phyloP scores from a whole-genome alignment of 2,797 vertebrate genomes.

The Myotis myotis region DNA sequence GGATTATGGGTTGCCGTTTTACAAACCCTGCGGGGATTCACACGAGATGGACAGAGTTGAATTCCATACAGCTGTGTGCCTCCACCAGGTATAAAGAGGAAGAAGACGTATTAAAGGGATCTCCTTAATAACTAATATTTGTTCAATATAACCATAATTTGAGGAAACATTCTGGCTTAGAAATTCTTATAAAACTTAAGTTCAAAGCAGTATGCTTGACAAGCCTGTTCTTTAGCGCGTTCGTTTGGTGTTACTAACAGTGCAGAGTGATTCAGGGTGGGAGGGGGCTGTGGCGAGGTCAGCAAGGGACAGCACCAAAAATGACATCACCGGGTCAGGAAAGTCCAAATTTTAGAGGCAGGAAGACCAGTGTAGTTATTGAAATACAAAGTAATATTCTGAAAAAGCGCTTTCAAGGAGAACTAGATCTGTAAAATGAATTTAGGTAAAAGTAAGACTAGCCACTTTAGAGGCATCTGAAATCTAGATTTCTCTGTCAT shows the following conservation, averaged over 20 bases:
- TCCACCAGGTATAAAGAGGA: slow-evolving; percentile 58
- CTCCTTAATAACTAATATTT: slow-evolving; percentile 71
- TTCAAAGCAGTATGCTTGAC: slow-evolving; percentile 27
- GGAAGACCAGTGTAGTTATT: background rate
- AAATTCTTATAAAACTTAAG: slow-evolving; percentile 53
- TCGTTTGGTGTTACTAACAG: slow-evolving; percentile 26
- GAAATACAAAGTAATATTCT: slow-evolving; percentile 31
- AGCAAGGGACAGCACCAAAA: background rate
- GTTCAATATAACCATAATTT: slow-evolving; percentile 63
- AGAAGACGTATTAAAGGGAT: slow-evolving; percentile 67
- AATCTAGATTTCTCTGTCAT: background rate
- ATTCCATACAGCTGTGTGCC: slow-evolving; percentile 55
- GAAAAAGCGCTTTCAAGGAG: slow-evolving; percentile 8
- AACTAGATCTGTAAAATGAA: background rate
- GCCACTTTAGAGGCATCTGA: background rate
- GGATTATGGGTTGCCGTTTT: slow-evolving; percentile 73
- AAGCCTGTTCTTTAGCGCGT: slow-evolving; percentile 4
- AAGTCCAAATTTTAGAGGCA: background rate
- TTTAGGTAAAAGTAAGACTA: background rate
- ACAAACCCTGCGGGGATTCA: slow-evolving; percentile 81
- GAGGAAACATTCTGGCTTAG: slow-evolving; percentile 56
- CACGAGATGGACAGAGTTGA: slow-evolving; percentile 55
- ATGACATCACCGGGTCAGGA: background rate
- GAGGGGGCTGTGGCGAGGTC: background rate
- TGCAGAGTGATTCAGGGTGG: rapidly evolving